Conservation (phyloP, 2,797 vertebrate species). For the Enteromius treurensis region DNA sequence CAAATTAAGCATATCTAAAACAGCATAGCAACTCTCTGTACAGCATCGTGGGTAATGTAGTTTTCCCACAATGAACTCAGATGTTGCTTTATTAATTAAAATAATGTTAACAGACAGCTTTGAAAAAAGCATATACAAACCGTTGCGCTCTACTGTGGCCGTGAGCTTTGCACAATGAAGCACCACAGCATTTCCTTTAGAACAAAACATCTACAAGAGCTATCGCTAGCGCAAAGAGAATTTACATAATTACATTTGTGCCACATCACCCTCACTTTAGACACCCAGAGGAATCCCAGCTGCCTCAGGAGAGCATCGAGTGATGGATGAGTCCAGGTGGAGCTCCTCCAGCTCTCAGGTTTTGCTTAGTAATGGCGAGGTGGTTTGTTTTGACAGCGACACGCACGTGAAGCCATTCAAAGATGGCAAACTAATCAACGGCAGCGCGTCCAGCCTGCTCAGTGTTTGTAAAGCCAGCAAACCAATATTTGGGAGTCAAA, state of each 20-base stretch:
- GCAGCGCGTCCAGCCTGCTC: background rate
- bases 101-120: background rate
- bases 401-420: background rate
- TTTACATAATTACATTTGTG: background rate
- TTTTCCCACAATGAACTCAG: background rate
- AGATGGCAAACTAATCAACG: background rate
- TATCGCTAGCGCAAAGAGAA: background rate
- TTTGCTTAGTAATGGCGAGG: background rate
- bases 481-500: conserved; percentile 46
- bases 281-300: background rate
- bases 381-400: background rate
- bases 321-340: background rate
- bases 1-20: too few relatives aligned
- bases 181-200: background rate
- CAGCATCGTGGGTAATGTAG: background rate
- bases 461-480: conserved; percentile 24
- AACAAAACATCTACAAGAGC: background rate
- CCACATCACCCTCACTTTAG: background rate
- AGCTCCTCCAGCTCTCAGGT: background rate
- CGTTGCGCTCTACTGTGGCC: background rate
- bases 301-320: background rate
- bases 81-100: background rate
- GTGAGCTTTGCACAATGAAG: background rate
- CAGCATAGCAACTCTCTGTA: background rate
- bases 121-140: background rate